Evolutionary conservation across 2,888 invertebrate genomes (phyloP), one percentile per base, ranked within the genome.

Genomic region (Eristalis arbustorum): DNA sequence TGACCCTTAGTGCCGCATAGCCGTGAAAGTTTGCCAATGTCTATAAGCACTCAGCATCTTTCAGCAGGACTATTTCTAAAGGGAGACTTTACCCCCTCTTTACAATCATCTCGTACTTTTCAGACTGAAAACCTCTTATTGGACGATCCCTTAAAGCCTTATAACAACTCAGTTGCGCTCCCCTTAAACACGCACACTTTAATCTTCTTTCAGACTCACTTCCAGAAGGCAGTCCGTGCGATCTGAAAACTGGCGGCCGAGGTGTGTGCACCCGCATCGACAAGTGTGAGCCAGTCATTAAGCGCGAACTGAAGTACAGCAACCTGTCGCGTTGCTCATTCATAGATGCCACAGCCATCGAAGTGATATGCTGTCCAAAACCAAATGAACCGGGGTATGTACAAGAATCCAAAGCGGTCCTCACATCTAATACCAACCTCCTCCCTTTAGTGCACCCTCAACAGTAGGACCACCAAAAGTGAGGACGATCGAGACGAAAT

Each of bases 361-460:
- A 91, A 84, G 89, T 91, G 6, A 88, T 92, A 8, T 92, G 92
- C 78, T 92, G 92, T 83, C 91, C 91, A 18, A 11, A 23, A 3
- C 5, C 22, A 18, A 49, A 49, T 49, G 49, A 49, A 49, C 6
- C 18, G 8, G 18, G 8, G 49, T 49, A 49, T 18, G 49, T 49
- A 49, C n/a, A n/a, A n/a, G n/a, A n/a, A n/a, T n/a, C n/a, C n/a
- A n/a, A n/a, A n/a, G n/a, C n/a, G n/a, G n/a, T n/a, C 34, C 37
- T 37, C 42, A 3, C 3, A 18, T 2, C 49, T 2, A 18, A 18
- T 0, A 4, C 18, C 1, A 31, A 31, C 1, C 31, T 49, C 18
- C 3, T 18, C 18, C 18, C 10, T 6, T 5, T 22, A 74, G 80
- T n/a, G 25, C 49, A 14, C 22, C 14, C 1, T 11, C 62, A 13